These are phyloP conservation scores for Aphelocoma coerulescens DNA, from an alignment of 2,113 vertebrate genomes.

Conservation along the genomic window DNA sequence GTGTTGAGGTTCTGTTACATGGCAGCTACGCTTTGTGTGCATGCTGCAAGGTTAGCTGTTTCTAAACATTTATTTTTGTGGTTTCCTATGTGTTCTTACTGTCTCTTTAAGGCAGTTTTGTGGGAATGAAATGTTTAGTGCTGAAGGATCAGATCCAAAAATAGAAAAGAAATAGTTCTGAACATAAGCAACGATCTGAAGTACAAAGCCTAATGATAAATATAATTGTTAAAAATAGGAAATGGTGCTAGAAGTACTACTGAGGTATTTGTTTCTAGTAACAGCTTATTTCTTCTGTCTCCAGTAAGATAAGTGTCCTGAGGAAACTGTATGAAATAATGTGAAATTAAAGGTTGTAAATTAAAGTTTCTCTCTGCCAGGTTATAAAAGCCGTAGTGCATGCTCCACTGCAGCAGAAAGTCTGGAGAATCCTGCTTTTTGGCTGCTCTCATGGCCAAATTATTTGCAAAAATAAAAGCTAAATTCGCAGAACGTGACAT, in stretches of 20 bases:
- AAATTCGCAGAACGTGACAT: not conserved
- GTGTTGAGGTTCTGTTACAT: not conserved
- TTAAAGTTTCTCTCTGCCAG: not conserved
- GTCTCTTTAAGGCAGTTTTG: conserved; percentile 44
- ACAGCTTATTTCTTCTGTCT: not conserved
- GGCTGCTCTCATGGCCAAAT: not conserved
- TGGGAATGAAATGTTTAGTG: conserved; percentile 53
- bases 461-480: not conserved
- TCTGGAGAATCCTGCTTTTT: not conserved
- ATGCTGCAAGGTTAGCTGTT: not conserved
- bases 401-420: not conserved
- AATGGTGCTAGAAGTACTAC: not conserved
- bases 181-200: conserved; percentile 13
- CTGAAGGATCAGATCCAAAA: conserved; percentile 44
- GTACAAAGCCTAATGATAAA: conserved; percentile 29
- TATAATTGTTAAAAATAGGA: conserved; percentile 40
- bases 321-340: not conserved
- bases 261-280: not conserved
- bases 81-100: not conserved
- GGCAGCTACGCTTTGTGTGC: not conserved
- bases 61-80: not conserved
- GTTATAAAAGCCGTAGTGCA: not conserved
- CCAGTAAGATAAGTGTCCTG: not conserved
- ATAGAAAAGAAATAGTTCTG: conserved; percentile 44
- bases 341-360: not conserved